Evolutionary conservation across 2,888 invertebrate genomes (phyloP), one percentile per base, ranked within the genome.

Genomic region (Protodeltote pygarga): DNA sequence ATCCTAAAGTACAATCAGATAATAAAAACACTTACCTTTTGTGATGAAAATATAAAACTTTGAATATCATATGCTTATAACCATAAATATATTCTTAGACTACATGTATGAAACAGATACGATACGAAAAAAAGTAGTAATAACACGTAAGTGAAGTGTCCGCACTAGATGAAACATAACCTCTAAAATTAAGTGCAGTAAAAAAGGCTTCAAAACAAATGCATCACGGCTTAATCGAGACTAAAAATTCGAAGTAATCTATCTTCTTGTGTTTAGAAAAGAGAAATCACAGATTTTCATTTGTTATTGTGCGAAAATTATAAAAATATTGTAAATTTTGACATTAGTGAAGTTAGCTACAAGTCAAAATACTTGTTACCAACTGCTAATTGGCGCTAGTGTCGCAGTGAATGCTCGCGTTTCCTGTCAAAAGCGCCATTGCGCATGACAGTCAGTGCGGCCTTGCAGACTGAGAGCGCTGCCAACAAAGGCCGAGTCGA

Each of bases 361-460:
- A 58, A 41, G 60, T 60, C 29, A 69, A 71, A 75, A 70, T 76
- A 73, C 81, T 78, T 81, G 81, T 85, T 84, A 75, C 79, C 81
- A 85, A 83, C 85, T 81, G 80, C 73, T 78, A 77, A 74, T 78
- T 85, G 88, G 89, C 91, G 91, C 91, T 89, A 85, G 84, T 85
- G 76, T 85, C 73, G 86, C 80, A 83, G 90, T 87, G 90, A 90
- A 90, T 89, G 89, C 87, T 87, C 72, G 89, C 85, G 89, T 89
- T 90, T 90, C 90, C 89, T 89, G 89, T 89, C 90, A 91, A 90
- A 89, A 85, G 79, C 86, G 87, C 89, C 89, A 89, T 87, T 92
- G 89, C 92, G 92, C 91, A 92, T 91, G 91, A 91, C 90, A 91
- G 92, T 91, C 92, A 92, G 92, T 92, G 90, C 90, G 92, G 92